Conservation (phyloP, 2,113 vertebrate genomes). For the Strix uralensis region DNA sequence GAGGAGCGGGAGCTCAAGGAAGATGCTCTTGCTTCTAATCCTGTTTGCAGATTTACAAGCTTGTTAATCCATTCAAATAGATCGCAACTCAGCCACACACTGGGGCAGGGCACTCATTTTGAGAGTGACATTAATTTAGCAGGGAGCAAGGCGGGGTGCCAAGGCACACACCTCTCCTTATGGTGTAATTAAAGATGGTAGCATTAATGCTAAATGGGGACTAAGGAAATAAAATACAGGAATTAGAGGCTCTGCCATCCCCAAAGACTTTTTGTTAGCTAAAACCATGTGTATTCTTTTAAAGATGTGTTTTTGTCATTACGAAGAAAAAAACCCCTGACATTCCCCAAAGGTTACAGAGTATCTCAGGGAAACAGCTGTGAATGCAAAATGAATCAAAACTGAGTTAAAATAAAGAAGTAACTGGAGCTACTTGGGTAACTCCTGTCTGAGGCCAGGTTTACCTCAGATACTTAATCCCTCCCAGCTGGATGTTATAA, state of each 20-base stretch:
- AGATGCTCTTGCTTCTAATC: constrained; percentile 31
- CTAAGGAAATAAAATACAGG: neutral
- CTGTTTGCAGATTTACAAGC: constrained; percentile 55
- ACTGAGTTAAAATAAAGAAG: neutral
- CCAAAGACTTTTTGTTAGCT: neutral
- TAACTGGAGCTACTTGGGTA: neutral
- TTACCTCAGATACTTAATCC: neutral
- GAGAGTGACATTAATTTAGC: neutral
- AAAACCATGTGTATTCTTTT: neutral
- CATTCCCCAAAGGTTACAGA: neutral
- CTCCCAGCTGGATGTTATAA: neutral
- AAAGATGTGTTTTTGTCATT: neutral
- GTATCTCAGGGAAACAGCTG: neutral
- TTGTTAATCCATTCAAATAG: constrained; percentile 28
- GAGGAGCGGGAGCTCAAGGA: neutral
- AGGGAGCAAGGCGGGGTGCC: neutral
- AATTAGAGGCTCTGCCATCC: neutral
- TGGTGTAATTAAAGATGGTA: neutral
- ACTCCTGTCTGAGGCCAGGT: neutral
- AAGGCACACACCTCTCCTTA: neutral
- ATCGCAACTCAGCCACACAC: neutral
- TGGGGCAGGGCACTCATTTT: accelerated
- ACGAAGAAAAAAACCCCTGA: neutral
- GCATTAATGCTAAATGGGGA: neutral
- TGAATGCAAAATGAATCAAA: neutral